These are phyloP conservation scores for Sarcophaga variegata DNA, from an alignment of 2,888 invertebrate genomes.

Conservation along the genomic window DNA sequence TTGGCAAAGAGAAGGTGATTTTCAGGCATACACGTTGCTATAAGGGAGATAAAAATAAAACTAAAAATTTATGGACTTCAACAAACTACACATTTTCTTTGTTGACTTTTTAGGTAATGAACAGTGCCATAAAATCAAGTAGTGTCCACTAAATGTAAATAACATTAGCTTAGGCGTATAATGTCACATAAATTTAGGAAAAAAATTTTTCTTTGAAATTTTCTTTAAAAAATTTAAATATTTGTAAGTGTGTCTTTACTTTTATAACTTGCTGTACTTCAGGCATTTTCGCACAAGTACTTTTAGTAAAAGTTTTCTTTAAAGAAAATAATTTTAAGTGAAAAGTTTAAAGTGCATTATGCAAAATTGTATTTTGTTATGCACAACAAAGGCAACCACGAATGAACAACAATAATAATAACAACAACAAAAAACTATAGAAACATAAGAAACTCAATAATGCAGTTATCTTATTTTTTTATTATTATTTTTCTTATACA, in stretches of 20 bases:
- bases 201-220: background rate
- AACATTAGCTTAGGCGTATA: background rate
- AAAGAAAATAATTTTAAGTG: background rate
- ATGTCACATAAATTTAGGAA: background rate
- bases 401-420: background rate
- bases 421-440: background rate
- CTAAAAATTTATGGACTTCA: slow-evolving; percentile 58
- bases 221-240: no score
- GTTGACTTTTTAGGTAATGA: background rate
- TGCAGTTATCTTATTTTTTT: slow-evolving; percentile 28
- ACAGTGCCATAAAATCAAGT: background rate
- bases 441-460: slow-evolving; percentile 4
- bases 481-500: background rate
- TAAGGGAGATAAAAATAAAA: slow-evolving; percentile 42
- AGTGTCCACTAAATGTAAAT: background rate
- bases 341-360: slow-evolving; percentile 52
- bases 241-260: background rate
- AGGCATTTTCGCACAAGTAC: background rate
- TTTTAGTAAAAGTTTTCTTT: background rate
- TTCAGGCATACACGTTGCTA: slow-evolving; percentile 11
- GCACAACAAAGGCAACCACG: background rate
- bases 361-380: slow-evolving; percentile 40
- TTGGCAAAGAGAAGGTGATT: slow-evolving; percentile 15
- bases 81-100: slow-evolving; percentile 43
- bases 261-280: background rate